A percentile compares a stretch with the other conserved stretches of the same genome.
phyloP scores from a whole-genome alignment of 2,888 invertebrate genomes.

The Clusia tigrina region DNA sequence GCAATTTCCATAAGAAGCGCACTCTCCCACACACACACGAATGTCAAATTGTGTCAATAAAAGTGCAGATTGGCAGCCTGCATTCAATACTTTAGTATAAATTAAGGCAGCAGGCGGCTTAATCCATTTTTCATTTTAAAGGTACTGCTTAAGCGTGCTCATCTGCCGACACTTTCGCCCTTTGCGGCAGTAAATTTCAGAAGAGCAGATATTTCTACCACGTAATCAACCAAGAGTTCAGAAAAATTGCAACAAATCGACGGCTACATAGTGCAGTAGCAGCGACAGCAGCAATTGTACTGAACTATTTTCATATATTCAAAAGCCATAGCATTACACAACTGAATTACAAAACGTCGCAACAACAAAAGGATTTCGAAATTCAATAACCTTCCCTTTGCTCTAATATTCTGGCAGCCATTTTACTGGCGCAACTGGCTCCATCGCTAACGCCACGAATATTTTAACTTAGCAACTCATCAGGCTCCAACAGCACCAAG shows the following conservation, averaged over 20 bases:
- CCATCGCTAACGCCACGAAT: too few relatives aligned
- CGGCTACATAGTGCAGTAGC: constrained; percentile 31
- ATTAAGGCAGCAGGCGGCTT: too few relatives aligned
- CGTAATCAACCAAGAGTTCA: constrained; percentile 29
- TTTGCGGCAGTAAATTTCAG: background rate
- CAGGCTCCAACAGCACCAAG: background rate
- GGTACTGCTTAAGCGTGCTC: too few relatives aligned
- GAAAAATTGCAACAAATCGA: constrained; percentile 46
- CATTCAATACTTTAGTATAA: too few relatives aligned
- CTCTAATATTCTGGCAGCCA: constrained; percentile 23
- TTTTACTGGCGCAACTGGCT: background rate
- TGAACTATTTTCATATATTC: constrained; percentile 46
- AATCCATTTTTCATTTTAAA: too few relatives aligned
- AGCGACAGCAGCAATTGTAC: constrained; percentile 28
- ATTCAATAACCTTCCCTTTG: constrained; percentile 47
- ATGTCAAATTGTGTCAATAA: too few relatives aligned
- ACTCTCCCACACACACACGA: too few relatives aligned
- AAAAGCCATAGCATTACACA: constrained; percentile 52
- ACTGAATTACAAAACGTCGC: constrained; percentile 46
- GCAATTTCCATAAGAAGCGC: too few relatives aligned
- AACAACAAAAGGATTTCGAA: constrained; percentile 30
- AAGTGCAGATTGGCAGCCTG: too few relatives aligned
- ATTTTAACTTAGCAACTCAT: background rate
- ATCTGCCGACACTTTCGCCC: too few relatives aligned
- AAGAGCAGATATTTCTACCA: background rate